Evolutionary conservation across 2,888 invertebrate genomes (phyloP).

Genomic region (Aproaerema taeniolella): DNA sequence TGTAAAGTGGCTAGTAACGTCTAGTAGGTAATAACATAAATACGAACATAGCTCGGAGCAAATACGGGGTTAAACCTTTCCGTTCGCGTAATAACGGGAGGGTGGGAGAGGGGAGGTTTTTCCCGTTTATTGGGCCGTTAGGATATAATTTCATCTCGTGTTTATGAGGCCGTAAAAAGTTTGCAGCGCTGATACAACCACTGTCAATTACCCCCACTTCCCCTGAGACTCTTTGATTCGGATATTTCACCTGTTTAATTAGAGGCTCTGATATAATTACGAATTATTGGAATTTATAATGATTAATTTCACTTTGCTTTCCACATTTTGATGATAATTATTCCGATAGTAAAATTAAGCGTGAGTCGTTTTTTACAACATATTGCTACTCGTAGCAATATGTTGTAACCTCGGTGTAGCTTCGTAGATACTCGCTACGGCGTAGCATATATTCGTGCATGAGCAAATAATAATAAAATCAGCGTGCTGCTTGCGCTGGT

Average conservation of each 20-base stretch:
- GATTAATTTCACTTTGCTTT: not conserved
- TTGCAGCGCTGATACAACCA: conserved; percentile 62
- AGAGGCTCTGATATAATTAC: conserved; percentile 14
- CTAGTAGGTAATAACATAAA: conserved; percentile 35
- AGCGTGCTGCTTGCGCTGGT: too few relatives aligned
- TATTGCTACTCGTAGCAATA: too few relatives aligned
- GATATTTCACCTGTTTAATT: conserved; percentile 31
- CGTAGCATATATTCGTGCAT: not conserved
- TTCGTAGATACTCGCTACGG: not conserved
- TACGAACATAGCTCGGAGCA: conserved; percentile 23
- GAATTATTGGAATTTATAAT: not conserved
- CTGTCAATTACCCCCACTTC: conserved; percentile 52
- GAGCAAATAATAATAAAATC: not conserved
- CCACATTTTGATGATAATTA: too few relatives aligned
- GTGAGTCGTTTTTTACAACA: too few relatives aligned
- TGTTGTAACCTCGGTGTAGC: not conserved
- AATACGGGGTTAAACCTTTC: conserved; percentile 34
- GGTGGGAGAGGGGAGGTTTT: conserved; percentile 54
- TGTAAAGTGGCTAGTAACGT: not conserved
- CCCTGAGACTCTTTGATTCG: conserved; percentile 28
- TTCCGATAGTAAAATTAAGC: too few relatives aligned
- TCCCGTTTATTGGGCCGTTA: conserved; percentile 70
- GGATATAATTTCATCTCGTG: conserved; percentile 74
- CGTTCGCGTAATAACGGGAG: conserved; percentile 57
- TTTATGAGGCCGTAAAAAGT: conserved; percentile 70